A percentile compares a stretch with the other conserved stretches of the same genome.
Evolutionary conservation across 1,140 invertebrate genomes (phyloP).

Genomic region (Popillia japonica): DNA sequence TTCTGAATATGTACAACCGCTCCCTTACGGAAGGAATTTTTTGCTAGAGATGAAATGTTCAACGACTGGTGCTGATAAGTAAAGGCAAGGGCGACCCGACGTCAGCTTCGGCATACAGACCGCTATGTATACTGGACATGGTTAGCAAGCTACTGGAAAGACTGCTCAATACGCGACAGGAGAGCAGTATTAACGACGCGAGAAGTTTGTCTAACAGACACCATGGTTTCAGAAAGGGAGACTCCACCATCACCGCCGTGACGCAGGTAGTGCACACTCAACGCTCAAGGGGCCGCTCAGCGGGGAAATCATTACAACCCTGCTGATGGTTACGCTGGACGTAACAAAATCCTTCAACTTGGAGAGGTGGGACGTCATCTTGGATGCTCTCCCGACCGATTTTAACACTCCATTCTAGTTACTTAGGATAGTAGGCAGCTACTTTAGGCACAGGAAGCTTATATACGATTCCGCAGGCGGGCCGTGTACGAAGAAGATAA

Average conservation of each 20-base stretch:
- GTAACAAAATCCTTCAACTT: no score
- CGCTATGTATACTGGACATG: conserved; percentile 52
- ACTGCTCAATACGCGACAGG: conserved; percentile 45
- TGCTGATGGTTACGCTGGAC: no score
- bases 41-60: conserved; percentile 34
- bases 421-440: no score
- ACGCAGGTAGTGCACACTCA: background rate
- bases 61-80: conserved; percentile 40
- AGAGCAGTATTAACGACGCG: conserved; percentile 33
- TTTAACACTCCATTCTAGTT: no score
- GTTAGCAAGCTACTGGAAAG: conserved; percentile 50
- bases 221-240: background rate
- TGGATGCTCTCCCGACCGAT: no score
- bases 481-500: no score
- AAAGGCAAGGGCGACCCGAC: conserved; percentile 44
- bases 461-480: no score
- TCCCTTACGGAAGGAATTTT: conserved; percentile 24
- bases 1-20: conserved; percentile 13
- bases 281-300: no score
- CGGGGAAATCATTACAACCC: no score
- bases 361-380: no score
- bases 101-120: conserved; percentile 49
- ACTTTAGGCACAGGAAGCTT: no score
- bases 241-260: background rate
- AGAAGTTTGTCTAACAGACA: background rate